Evolutionary conservation across 2,797 vertebrate species (phyloP).

Genomic region (Semotilus atromaculatus): DNA sequence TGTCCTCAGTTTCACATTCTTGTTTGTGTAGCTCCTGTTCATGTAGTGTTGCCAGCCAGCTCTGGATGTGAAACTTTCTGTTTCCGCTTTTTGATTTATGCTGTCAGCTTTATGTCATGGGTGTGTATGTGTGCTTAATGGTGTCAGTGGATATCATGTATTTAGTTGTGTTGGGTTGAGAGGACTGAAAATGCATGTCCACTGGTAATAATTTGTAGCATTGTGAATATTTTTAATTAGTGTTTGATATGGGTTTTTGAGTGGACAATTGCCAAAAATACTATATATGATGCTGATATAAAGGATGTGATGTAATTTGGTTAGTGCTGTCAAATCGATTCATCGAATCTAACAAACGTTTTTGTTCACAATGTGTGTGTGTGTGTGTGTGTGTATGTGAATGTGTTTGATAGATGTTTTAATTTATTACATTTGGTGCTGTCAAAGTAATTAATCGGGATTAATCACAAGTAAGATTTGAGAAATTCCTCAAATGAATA

Average conservation of each 20-base stretch:
- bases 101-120: slow-evolving; percentile 4
- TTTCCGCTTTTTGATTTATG: slow-evolving; percentile 28
- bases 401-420: too few species aligned
- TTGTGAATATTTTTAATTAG: neutral
- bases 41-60: neutral
- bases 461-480: neutral
- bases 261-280: neutral
- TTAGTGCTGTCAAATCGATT: too few species aligned
- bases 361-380: too few species aligned
- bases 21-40: slow-evolving; percentile 40
- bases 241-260: neutral
- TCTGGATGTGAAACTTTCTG: slow-evolving; percentile 40
- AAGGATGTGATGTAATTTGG: neutral
- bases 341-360: too few species aligned
- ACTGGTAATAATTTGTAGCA: neutral
- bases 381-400: too few species aligned
- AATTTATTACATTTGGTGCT: too few species aligned
- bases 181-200: neutral
- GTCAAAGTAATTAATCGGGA: too few species aligned
- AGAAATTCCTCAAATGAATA: neutral
- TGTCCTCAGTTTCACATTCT: slow-evolving; percentile 9
- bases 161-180: neutral
- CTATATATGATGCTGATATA: neutral
- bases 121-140: slow-evolving; percentile 16
- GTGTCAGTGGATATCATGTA: neutral